Base-by-base conservation (phyloP, 2,797 vertebrate genomes). In the Bufotes viridis region DNA sequence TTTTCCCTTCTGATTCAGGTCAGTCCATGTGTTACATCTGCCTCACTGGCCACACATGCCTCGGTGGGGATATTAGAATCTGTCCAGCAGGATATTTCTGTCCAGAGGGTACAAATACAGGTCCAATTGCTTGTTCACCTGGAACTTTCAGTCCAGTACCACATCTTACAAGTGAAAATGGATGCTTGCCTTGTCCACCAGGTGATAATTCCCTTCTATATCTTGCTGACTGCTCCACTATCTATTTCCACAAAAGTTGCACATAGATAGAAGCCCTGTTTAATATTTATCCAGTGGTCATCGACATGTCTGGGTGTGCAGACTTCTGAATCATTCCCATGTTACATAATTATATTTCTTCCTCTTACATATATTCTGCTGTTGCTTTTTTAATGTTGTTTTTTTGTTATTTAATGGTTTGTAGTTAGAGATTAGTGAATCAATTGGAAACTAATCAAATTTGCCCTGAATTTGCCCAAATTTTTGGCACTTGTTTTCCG, bases 41-140 rank as follows among this genome's bases (percentile, higher is more conserved):
- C 79, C 96, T 95, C 79, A 89, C 94, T 85, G 97, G 97, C 14
- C 96, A 95, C 53, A 96, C 96, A 90, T 98, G 97, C 58, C 92
- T 95, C 0, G 90, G 94, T 72, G 96, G 96, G 51, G 93, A 93
- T 22, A 91, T 93, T 17, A 94, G 80, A 90, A 92, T 14, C 69
- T 97, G 96, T 89, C 96, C 95, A 20, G 91, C 92, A 18, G 96
- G 96, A 34, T 96, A 96, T 91, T 97, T 96, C 86, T 97, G 96
- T 90, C 93, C 95, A 7, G 93, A 93, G 81, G 95, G 94, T 12
- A 94, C 95, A 0, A 94, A 95, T n/a, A 26, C 90, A 60, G 88
- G 90, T 14, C 93, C 95, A 78, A 86, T 96, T 87, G 96, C 96
- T 1, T 97, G 97, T 90, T 95, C 96, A n/a, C 96, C 95, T 49